Base-by-base conservation (phyloP, 2,888 invertebrate genomes). In the Erebia epiphron region DNA sequence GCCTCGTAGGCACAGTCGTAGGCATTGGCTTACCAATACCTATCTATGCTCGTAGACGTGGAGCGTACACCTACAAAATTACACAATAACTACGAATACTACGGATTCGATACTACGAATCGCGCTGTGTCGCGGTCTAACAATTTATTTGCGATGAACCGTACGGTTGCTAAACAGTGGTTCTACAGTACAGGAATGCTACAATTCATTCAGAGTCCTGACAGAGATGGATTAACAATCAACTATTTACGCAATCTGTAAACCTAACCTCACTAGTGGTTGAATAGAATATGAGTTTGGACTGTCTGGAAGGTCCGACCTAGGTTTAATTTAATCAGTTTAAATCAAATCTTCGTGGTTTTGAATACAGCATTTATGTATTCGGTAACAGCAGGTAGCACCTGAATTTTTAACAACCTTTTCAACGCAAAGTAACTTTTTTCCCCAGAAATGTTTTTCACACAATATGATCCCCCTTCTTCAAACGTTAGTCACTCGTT, bases 171-270 rank as follows among this genome's bases (percentile, higher is more conserved):
- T 71, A 21, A 46, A 52, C 21, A 8, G 21, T 57, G 56, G 26
- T 56, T 21, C 26, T 26, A 46, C 65, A 8, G 16, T 57, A 52
- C 60, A 43, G 58, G 57, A 49, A 58, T 35, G 56, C 41, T 69
- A 65, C 56, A 16, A 49, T 72, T 71, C 60, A 64, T 73, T 69
- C 64, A 64, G 41, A 67, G 60, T 67, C 62, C 70, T 70, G 70
- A 68, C 58, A 63, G 56, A 14, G 65, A 66, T 56, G 54, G 52
- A 54, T 64, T 64, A 41, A 54, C 54, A 41, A 41, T 64, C 8
- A 41, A 64, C 16, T 64, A 64, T 66, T 65, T 8, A 65, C 21
- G 46, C 43, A 62, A 62, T 46, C 16, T 49, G 46, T 56, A 62
- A 62, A 62, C 16, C 62, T 13, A 2, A 1, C 21, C 13, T 18